Evolutionary conservation across 2,888 invertebrate genomes (phyloP), one percentile per base, ranked within the genome.

Genomic region (Zaprionus obscuricornis): DNA sequence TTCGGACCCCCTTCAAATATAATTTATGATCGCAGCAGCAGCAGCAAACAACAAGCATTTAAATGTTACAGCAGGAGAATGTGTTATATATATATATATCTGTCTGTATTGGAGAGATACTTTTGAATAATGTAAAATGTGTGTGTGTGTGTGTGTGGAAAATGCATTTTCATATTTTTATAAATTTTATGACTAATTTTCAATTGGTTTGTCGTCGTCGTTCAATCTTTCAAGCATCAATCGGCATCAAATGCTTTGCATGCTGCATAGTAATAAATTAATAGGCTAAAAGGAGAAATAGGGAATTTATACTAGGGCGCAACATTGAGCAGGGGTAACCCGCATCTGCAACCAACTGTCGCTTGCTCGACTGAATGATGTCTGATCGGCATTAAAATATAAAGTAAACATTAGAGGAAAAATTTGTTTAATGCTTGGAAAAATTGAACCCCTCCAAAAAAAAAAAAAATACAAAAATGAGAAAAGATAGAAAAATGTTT

Each of bases 191-290:
- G 77, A 86, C 82, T 88, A 88, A 89, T 88, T 88, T n/a, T 86
- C 83, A 76, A 86, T 87, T 88, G 88, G 84, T 77, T 60, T 88
- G 86, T 87, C n/a, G n/a, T n/a, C n/a, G n/a, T n/a, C n/a, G n/a
- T n/a, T n/a, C n/a, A n/a, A n/a, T n/a, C n/a, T n/a, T n/a, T n/a
- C n/a, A n/a, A n/a, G n/a, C n/a, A n/a, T n/a, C n/a, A n/a, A n/a
- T n/a, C n/a, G 60, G 45, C 27, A 31, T 59, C 89, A 89, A 89
- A 88, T 88, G 89, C 87, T 88, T 88, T 87, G 88, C 88, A 88
- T 89, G 89, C 74, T 85, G 79, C 87, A 88, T 81, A 86, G 79
- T 79, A 88, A 89, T 88, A 89, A 89, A 89, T 88, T 85, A 88
- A 87, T 83, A 81, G 65, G 43, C 60, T n/a, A 1, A 14, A 7